Base-by-base conservation (phyloP, 2,888 invertebrate species). In the Drosophila subsilvestris region DNA sequence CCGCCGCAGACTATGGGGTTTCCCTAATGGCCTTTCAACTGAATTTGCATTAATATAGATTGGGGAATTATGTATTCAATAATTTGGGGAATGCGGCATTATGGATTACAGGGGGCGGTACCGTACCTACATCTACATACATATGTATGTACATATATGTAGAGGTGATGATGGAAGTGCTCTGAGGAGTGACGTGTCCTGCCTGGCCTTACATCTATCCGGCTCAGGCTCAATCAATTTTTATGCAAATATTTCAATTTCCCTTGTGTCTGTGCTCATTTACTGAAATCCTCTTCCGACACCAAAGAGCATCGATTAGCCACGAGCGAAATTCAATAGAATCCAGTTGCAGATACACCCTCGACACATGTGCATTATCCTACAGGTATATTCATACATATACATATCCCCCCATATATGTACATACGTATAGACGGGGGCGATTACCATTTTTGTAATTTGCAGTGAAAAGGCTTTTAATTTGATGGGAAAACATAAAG, bases 401-500 rank as follows among this genome's bases (percentile, higher is more conserved):
- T 29, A 20, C 3, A 2, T 20, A 25, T 25, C 14, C 27, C 25
- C 29, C 12, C 10, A n/a, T 27, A 18, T 27, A 17, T 20, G 14
- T 58, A 29, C 47, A 18, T 50, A 44, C 27, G 37, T 48, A 42
- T 68, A 56, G 43, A 37, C 9, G 18, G 43, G 12, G 43, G 45
- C 69, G 72, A 75, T 80, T 85, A 76, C 78, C 84, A 78, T 81
- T 79, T 84, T 78, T 86, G 82, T 82, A 86, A 84, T 81, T 87
- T 80, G 73, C 66, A 68, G 65, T 76, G 73, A 83, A 87, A 84
- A 70, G 69, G 76, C 69, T 81, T 81, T 86, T 74, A 76, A 80
- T 84, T 80, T 84, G 78, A 86, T 84, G 74, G 63, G 65, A 63
- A 63, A 69, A 43, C 58, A 62, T 51, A 63, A 58, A 57, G 59